Base-by-base conservation (phyloP, 2,888 invertebrate species). In the Drosophila paramelanica region DNA sequence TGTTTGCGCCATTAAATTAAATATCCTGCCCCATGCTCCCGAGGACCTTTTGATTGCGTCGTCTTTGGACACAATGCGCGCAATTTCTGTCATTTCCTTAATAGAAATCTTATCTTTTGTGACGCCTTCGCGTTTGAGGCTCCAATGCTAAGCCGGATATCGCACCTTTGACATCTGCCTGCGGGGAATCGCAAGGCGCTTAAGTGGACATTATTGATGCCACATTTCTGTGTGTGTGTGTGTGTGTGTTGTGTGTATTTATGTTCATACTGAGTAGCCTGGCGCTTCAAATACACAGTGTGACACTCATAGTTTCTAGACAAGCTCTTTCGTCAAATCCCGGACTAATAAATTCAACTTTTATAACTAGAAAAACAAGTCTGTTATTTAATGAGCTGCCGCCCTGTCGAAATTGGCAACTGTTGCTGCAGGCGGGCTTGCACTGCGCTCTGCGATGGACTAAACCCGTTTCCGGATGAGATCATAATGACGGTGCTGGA, bases 41-140 rank as follows among this genome's bases (percentile, higher is more conserved):
- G 42, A 59, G 59, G 72, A 74, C 76, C 78, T 87, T 61, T 73
- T 67, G 47, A 36, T 60, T 43, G 39, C 13, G 10, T 50, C 46
- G 36, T 61, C 52, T 61, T 8, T 56, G 68, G 67, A 83, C 81
- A 87, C 88, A 91, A 91, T 86, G 80, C 79, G 69, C 79, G 90
- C 87, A 90, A 91, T 91, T 91, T 90, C 89, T 84, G 90, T 91
- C 91, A 91, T 92, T 92, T 92, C 89, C 91, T 91, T 91, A 91
- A 91, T 91, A 91, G 92, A 91, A 91, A 89, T 91, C 88, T 91
- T 92, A 91, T 91, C 91, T 90, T 78, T 86, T 89, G 80, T 82
- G 78, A 67, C 69, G 76, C 85, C 65, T 70, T 69, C 58, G 57
- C 50, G 55, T 49, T 42, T 39, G 52, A 49, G 68, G 38, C 52